Percentiles rank a stretch among this genome's conserved stretches.
Conservation (phyloP, 2,797 vertebrate species). For the Chiroxiphia lanceolata region DNA sequence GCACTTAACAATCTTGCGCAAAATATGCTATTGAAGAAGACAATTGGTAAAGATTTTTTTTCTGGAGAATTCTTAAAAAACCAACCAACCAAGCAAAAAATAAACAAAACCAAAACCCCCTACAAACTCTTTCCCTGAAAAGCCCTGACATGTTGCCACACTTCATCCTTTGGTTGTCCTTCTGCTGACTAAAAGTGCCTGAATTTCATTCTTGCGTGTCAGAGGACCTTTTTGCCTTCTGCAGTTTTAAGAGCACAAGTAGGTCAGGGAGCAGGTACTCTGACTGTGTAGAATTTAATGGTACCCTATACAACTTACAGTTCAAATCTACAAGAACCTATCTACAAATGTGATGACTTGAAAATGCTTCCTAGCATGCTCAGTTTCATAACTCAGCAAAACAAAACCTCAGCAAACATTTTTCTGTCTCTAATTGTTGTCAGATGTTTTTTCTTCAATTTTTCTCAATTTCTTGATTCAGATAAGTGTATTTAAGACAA, state of each 20-base stretch:
- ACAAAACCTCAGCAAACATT: not conserved
- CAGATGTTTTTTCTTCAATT: not conserved
- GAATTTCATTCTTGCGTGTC: not conserved
- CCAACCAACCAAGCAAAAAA: accelerated
- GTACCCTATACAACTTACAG: not conserved
- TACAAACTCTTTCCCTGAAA: not conserved
- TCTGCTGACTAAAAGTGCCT: not conserved
- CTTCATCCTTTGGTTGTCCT: not conserved
- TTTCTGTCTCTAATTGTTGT: not conserved
- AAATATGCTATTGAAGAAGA: not conserved
- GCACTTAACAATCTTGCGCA: accelerated
- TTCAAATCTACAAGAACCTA: not conserved
- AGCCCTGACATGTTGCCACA: not conserved
- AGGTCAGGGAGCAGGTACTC: not conserved
- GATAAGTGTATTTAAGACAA: not conserved
- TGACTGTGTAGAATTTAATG: not conserved
- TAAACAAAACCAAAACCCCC: not conserved
- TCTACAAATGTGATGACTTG: not conserved
- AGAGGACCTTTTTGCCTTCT: not conserved
- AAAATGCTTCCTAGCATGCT: not conserved
- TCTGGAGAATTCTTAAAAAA: not conserved
- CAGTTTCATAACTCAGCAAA: not conserved
- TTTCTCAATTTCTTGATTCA: not conserved
- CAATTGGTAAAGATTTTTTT: not conserved
- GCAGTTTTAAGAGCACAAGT: not conserved